phyloP scores from a whole-genome alignment of 1,140 invertebrate genomes.

The Aradophagus sp. region DNA sequence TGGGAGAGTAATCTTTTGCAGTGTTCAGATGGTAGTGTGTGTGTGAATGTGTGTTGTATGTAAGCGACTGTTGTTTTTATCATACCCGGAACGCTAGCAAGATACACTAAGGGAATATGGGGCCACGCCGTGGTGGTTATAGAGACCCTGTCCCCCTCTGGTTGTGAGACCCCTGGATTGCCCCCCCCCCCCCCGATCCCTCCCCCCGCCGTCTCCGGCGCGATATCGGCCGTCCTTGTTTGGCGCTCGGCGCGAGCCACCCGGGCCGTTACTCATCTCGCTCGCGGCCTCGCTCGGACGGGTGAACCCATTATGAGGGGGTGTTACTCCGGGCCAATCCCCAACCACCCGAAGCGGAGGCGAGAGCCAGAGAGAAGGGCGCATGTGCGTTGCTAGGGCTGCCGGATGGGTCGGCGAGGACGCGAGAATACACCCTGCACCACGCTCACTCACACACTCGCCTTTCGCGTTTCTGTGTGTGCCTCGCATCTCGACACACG shows the following conservation, averaged over 20 bases:
- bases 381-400: conserved; percentile 76
- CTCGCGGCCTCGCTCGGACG: conserved; percentile 68
- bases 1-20: too few species aligned
- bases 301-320: conserved; percentile 76
- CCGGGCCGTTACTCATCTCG: conserved; percentile 26
- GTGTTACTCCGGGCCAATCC: conserved; percentile 76
- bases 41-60: too few species aligned
- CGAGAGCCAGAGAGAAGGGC: conserved; percentile 66
- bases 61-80: too few species aligned
- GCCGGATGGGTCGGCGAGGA: conserved; percentile 68
- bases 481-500: too few species aligned
- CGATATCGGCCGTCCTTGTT: conserved; percentile 19
- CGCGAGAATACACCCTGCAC: conserved; percentile 63
- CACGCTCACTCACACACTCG: conserved; percentile 8
- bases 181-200: conserved; percentile 14
- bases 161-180: conserved; percentile 29
- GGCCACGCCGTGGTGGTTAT: too few species aligned
- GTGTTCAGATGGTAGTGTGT: too few species aligned
- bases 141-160: too few species aligned
- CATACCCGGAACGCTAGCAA: too few species aligned
- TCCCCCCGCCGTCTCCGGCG: conserved; percentile 31
- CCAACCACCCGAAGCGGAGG: conserved; percentile 69
- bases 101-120: too few species aligned
- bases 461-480: too few species aligned
- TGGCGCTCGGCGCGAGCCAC: conserved; percentile 1